Evolutionary conservation across 2,113 vertebrate genomes (phyloP), one percentile per base, ranked within the genome.

Genomic region (Pao palembangensis): DNA sequence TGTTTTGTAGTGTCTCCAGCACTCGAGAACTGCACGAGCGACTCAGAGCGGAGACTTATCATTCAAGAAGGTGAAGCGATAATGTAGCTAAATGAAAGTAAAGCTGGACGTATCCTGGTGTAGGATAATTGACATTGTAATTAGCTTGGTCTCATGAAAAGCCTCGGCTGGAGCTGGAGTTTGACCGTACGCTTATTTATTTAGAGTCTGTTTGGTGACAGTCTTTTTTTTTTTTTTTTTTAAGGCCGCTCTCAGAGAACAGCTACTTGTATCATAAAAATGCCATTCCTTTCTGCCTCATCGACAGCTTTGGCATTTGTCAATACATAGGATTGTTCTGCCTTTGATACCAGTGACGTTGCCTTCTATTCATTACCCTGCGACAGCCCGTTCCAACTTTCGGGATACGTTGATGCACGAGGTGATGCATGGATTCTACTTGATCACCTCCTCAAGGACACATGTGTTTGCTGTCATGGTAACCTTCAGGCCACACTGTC

Each of bases 401-500:
- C 1, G 34, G 34, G 34, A 38, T 12, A 38, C 8, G 10, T 12
- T 38, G 34, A 38, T 12, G 4, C 34, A 38, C 34, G 34, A 11
- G 8, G 34, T 12, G 10, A 12, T 31, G 28, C 28, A 31, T 31
- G 28, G 28, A 8, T 6, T 31, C 28, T 31, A 31, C 28, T 31
- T 44, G 13, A 16, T 11, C 43, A 44, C 43, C 8, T 18, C 41
- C 12, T 67, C n/a, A 43, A 17, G n/a, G 20, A 53, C 0, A 14
- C 5, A 21, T 48, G 47, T 28, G 13, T 69, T 72, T 44, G 63
- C 28, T 69, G 60, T 54, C 59, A 77, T 57, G 60, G 60, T 50
- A 63, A 70, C 68, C 59, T 54, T 50, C 25, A 21, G 17, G 19
- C 56, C 12, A 38, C 55, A 21, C 23, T 23, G 13, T 47, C 44